Percentiles rank a stretch among this genome's conserved stretches.
These are phyloP conservation scores for Anguilla megastoma DNA, from an alignment of 2,797 vertebrate species.

Conservation along the genomic window DNA sequence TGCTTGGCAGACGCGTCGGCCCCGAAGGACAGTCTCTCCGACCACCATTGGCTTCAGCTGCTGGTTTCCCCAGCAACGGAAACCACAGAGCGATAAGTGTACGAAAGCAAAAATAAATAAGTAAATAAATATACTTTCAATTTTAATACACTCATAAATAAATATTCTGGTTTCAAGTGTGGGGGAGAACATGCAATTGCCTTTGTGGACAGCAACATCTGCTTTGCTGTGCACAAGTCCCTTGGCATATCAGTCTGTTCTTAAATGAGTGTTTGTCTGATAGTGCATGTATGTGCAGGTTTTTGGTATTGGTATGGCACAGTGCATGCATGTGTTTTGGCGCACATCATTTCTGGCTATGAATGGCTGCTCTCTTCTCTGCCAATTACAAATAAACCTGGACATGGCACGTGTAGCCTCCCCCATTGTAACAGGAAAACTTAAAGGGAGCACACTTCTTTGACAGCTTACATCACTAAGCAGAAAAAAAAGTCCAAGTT, in stretches of 20 bases:
- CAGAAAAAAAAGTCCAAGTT: not conserved
- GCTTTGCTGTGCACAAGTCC: not conserved
- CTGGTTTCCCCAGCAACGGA: conserved; percentile 56
- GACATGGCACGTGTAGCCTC: not conserved
- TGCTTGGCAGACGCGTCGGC: not conserved
- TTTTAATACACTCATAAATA: conserved; percentile 65
- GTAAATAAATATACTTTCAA: conserved; percentile 64
- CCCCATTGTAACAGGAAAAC: not conserved
- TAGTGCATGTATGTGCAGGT: not conserved
- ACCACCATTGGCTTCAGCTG: not conserved
- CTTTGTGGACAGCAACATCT: not conserved
- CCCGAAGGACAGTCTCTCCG: not conserved
- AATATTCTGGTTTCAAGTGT: conserved; percentile 48
- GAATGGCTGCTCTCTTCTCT: not conserved
- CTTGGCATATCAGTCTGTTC: not conserved
- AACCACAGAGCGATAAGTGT: conserved; percentile 72
- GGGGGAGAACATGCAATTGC: not conserved
- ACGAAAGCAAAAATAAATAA: conserved; percentile 82
- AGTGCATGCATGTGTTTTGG: not conserved
- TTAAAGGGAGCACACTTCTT: not conserved
- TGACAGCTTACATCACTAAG: not conserved
- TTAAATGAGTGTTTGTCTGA: not conserved
- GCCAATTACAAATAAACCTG: not conserved
- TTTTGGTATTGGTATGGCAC: conserved; percentile 1
- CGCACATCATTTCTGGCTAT: not conserved